Evolutionary conservation across 2,888 invertebrate species (phyloP).

Genomic region (Bellardia bayeri): DNA sequence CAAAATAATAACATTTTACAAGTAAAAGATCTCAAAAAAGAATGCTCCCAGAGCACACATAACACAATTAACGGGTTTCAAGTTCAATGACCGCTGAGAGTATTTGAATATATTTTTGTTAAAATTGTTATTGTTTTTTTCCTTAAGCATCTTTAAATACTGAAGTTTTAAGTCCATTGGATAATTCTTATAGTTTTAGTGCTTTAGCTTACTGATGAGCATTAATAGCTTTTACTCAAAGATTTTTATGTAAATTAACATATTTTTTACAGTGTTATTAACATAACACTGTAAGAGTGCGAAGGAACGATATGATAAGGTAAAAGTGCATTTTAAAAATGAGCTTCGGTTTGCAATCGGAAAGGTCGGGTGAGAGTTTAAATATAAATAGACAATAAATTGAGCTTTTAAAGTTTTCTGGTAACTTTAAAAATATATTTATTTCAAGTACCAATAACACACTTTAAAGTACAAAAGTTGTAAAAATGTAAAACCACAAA

Average conservation of each 20-base stretch:
- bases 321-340: too few species aligned
- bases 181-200: not conserved
- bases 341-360: too few species aligned
- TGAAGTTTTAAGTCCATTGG: not conserved
- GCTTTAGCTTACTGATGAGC: not conserved
- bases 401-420: too few species aligned
- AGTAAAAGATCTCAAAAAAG: not conserved
- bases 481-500: too few species aligned
- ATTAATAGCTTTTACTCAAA: not conserved
- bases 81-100: conserved; percentile 62
- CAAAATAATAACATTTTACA: not conserved
- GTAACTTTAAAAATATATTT: too few species aligned
- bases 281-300: too few species aligned
- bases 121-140: not conserved
- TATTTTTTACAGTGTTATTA: not conserved
- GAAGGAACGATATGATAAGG: too few species aligned
- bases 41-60: conserved; percentile 8
- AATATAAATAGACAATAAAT: too few species aligned
- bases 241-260: not conserved
- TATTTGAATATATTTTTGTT: not conserved
- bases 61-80: conserved; percentile 52
- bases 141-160: not conserved
- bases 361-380: too few species aligned
- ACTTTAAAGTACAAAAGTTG: too few species aligned
- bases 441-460: too few species aligned